Base-by-base conservation (phyloP, 2,888 invertebrate species). In the Homarus gammarus region DNA sequence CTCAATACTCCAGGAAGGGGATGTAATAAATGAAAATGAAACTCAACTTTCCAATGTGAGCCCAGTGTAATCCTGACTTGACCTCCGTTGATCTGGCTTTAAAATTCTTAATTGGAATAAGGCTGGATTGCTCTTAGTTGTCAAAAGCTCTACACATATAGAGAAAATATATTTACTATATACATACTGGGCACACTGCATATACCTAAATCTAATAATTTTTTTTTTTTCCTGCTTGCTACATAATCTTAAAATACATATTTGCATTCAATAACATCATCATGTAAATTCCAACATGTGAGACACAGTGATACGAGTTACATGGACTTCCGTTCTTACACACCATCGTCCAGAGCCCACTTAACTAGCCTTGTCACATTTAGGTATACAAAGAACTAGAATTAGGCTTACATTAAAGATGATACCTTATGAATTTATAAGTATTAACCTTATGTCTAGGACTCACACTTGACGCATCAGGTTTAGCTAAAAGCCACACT, bases 91-190 rank as follows among this genome's bases (percentile, higher is more conserved):
- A 27, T 64, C 64, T 64, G n/a, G 27, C 27, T 27, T 64, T 64
- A 12, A 56, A 56, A 12, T 22, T 22, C 56, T 22, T 56, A 56
- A 56, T 22, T 56, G 8, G 49, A 49, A 49, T 56, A 56, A 22
- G 56, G 56, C 56, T 56, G 56, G 56, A 56, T 5, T 56, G n/a
- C 64, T 64, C 27, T n/a, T 27, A 27, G 44, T 64, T 64, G 6
- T 51, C 72, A 36, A 51, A 68, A 49, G n/a, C 68, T 85, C 73
- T 85, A 77, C 56, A 85, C 49, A 51, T 85, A 85, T 75, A 77
- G 33, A 84, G 56, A 85, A 85, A 61, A 85, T 85, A 85, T 68
- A 77, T 75, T 85, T 64, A 64, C 56, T 85, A 85, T 85, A 49
- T 77, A 85, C 77, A 85, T 64, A 64, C 75, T 75, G 40, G 61